These are phyloP conservation scores for Xyrichtys novacula DNA, from an alignment of 2,797 vertebrate genomes.

Conservation along the genomic window DNA sequence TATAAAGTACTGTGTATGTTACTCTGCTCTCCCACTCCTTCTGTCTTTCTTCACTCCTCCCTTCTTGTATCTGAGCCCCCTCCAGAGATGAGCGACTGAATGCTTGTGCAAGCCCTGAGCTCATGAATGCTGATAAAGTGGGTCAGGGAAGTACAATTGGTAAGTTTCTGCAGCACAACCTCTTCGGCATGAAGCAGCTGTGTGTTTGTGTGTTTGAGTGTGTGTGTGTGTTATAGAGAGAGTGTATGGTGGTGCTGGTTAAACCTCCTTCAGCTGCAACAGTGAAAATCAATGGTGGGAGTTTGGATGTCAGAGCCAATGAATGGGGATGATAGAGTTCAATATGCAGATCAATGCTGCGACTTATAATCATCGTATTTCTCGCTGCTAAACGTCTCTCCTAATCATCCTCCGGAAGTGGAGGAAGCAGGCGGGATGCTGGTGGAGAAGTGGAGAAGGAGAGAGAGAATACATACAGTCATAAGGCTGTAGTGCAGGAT, in stretches of 20 bases:
- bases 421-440: conserved; percentile 22
- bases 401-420: conserved; percentile 61
- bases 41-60: background rate
- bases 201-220: conserved; percentile 11
- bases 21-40: conserved; percentile 9
- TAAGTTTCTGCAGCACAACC: conserved; percentile 57
- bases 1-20: conserved; percentile 33
- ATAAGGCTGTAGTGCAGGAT: conserved; percentile 18
- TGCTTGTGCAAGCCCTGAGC: conserved; percentile 40
- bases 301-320: conserved; percentile 72
- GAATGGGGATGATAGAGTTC: conserved; percentile 64
- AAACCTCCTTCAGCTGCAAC: conserved; percentile 65
- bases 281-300: conserved; percentile 73
- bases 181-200: conserved; percentile 45
- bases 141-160: conserved; percentile 62
- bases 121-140: conserved; percentile 54
- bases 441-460: conserved; percentile 17
- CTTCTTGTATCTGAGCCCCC: conserved; percentile 24
- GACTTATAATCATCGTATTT: conserved; percentile 76
- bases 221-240: background rate
- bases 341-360: conserved; percentile 71
- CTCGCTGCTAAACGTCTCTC: conserved; percentile 60
- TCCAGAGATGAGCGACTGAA: conserved; percentile 32
- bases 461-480: conserved; percentile 29
- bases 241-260: conserved; percentile 12